A percentile compares a stretch with the other conserved stretches of the same genome.
Conservation (phyloP, 1,140 invertebrate species). For the Planococcus citri region DNA sequence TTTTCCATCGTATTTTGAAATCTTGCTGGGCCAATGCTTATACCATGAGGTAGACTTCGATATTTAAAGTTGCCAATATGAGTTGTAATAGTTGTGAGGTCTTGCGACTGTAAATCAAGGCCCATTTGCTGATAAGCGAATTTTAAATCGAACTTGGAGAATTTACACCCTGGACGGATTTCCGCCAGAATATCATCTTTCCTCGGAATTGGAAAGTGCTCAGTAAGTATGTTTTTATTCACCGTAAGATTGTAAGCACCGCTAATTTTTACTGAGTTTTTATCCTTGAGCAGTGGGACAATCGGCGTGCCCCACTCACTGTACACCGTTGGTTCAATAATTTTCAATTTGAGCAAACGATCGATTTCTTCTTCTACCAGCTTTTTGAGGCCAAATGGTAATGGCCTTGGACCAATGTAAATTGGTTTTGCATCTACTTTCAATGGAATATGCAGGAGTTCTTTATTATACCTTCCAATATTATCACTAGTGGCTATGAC, state of each 20-base stretch:
- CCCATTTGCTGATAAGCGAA: conserved; percentile 29
- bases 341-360: conserved; percentile 24
- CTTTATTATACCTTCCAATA: neutral
- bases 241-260: conserved; percentile 34
- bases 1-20: neutral
- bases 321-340: conserved; percentile 27
- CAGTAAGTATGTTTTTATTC: conserved; percentile 15
- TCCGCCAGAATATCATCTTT: conserved; percentile 21
- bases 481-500: neutral
- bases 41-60: neutral
- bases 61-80: conserved; percentile 21
- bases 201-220: conserved; percentile 22
- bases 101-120: conserved; percentile 27
- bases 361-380: conserved; percentile 28
- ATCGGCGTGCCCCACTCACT: conserved; percentile 37
- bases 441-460: neutral
- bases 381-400: conserved; percentile 25
- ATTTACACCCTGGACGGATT: conserved; percentile 26
- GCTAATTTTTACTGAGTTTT: conserved; percentile 33
- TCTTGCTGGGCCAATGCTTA: neutral
- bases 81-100: conserved; percentile 31
- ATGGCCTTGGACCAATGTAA: conserved; percentile 30
- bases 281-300: conserved; percentile 33
- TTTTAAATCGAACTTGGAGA: conserved; percentile 20
- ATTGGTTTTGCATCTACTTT: conserved; percentile 25